phyloP scores from a whole-genome alignment of 2,113 vertebrate genomes.

The Pipa parva region DNA sequence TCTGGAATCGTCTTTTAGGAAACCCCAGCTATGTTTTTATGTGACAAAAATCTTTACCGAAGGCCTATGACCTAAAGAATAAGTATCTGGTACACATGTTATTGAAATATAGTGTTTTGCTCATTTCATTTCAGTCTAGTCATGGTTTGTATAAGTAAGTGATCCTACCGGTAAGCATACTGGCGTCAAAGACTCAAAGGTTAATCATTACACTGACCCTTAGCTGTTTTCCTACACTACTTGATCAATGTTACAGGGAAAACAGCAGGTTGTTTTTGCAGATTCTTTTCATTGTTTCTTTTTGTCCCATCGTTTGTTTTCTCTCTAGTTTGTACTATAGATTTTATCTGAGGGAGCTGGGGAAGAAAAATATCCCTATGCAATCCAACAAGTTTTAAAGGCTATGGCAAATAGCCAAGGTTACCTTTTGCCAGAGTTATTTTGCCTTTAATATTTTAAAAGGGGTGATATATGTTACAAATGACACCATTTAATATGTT shows the following conservation, averaged over 20 bases:
- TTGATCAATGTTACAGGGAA: background rate
- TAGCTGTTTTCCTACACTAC: slow-evolving; percentile 42
- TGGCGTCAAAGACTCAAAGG: slow-evolving; percentile 35
- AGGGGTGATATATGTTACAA: too few relatives aligned
- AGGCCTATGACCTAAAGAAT: slow-evolving; percentile 22
- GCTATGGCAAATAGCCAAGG: too few relatives aligned
- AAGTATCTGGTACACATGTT: slow-evolving; percentile 18
- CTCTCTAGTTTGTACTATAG: background rate
- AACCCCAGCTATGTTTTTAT: too few relatives aligned
- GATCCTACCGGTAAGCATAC: slow-evolving; percentile 48
- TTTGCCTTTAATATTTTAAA: too few relatives aligned
- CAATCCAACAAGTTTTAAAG: too few relatives aligned
- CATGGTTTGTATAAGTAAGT: slow-evolving; percentile 54
- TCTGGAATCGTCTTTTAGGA: too few relatives aligned
- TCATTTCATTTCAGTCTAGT: slow-evolving; percentile 12
- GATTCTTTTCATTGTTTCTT: slow-evolving; percentile 21
- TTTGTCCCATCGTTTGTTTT: slow-evolving; percentile 7
- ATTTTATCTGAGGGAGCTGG: background rate
- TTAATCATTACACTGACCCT: slow-evolving; percentile 57
- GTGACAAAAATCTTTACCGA: too few relatives aligned
- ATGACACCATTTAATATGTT: too few relatives aligned
- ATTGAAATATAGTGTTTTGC: slow-evolving; percentile 24
- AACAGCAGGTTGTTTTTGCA: slow-evolving; percentile 21
- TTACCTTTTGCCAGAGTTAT: too few relatives aligned
- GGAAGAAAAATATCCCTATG: background rate